These are phyloP conservation scores for Manduca sexta DNA, from an alignment of 1,140 invertebrate genomes.

Conservation along the genomic window DNA sequence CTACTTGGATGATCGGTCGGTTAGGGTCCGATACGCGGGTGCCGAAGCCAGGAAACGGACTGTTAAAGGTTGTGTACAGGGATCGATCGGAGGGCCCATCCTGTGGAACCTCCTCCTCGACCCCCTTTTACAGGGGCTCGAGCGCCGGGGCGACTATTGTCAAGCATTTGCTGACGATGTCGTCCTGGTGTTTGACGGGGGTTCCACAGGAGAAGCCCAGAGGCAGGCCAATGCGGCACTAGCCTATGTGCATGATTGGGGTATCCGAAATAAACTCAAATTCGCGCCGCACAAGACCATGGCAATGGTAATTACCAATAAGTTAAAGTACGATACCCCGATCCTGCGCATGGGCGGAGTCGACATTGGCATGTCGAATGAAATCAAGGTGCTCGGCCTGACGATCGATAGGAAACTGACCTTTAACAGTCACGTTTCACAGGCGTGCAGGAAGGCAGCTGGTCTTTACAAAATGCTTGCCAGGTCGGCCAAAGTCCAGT, in stretches of 20 bases:
- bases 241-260: background rate
- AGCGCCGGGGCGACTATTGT: background rate
- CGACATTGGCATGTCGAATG: background rate
- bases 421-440: slow-evolving; percentile 3
- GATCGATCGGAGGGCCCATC: slow-evolving; percentile 5
- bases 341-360: slow-evolving; percentile 6
- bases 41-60: slow-evolving; percentile 2
- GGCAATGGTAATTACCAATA: slow-evolving; percentile 9
- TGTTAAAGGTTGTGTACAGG: background rate
- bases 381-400: slow-evolving; percentile 8
- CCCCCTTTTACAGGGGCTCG: slow-evolving; percentile 1
- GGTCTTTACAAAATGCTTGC: slow-evolving; percentile 2
- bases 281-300: slow-evolving; percentile 9
- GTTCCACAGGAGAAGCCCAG: background rate
- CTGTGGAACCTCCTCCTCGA: slow-evolving; percentile 9
- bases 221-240: slow-evolving; percentile 5
- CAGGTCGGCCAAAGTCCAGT: slow-evolving; percentile 1
- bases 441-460: slow-evolving; percentile 1
- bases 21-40: slow-evolving; percentile 4
- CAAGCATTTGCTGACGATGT: background rate
- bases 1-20: background rate
- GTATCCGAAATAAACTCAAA: slow-evolving; percentile 7
- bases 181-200: background rate
- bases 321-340: slow-evolving; percentile 9
- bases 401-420: slow-evolving; percentile 6